Percentiles rank a stretch among this genome's conserved stretches.
These are phyloP conservation scores for Meles meles DNA, from an alignment of 2,113 vertebrate species.

Conservation along the genomic window DNA sequence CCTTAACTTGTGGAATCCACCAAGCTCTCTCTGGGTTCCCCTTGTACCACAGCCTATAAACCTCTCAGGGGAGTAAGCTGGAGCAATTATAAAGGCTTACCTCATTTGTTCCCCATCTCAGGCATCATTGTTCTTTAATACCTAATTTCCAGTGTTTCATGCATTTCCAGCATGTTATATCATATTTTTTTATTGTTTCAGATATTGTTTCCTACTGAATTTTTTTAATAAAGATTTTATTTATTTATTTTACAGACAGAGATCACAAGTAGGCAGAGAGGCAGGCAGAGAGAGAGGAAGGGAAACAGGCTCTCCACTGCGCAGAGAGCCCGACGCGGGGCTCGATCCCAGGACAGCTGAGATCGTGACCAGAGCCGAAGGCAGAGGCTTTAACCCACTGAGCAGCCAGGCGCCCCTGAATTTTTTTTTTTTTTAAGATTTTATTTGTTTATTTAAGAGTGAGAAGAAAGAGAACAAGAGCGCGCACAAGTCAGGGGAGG, in stretches of 20 bases:
- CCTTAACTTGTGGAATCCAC: background rate
- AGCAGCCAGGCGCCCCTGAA: no score
- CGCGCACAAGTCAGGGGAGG: no score
- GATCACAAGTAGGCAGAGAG: no score
- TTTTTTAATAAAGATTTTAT: background rate
- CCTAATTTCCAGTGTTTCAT: background rate
- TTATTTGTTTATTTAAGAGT: background rate
- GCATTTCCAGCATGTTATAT: background rate
- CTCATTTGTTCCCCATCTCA: background rate
- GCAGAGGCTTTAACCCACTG: no score
- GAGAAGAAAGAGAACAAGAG: no score
- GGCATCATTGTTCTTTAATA: background rate
- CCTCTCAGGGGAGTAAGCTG: background rate
- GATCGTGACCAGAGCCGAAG: no score
- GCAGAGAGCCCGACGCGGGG: no score
- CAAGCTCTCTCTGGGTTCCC: background rate
- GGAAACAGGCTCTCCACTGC: no score
- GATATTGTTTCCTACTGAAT: background rate
- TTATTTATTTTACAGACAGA: no score
- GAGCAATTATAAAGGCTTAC: background rate
- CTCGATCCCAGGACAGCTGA: no score
- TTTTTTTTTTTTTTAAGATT: background rate
- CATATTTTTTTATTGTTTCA: background rate
- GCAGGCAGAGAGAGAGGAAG: no score
- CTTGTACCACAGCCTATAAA: background rate